Base-by-base conservation (phyloP, 2,797 vertebrate genomes). In the Girardinus metallicus region DNA sequence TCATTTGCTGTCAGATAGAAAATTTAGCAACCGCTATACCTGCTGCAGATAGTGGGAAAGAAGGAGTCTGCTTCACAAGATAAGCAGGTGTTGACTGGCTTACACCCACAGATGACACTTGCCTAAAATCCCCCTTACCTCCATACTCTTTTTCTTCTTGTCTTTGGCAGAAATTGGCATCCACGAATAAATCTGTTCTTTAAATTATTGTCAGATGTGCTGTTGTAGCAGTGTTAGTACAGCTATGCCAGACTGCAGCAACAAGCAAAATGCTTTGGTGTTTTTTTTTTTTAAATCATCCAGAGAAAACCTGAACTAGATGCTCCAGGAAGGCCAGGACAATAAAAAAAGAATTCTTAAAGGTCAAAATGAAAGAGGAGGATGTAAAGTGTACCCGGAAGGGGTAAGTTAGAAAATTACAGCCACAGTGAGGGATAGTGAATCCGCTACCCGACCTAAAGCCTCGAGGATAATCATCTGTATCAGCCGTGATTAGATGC, bases 401-500 rank as follows among this genome's bases (percentile, higher is more conserved):
- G 77, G 36, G 51, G 31, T 0, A 7, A 76, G 78, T 74, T 82
- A 64, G 6, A 44, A 74, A 81, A 62, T 82, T 70, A 43, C 72
- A 10, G 68, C 80, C 16, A 75, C 72, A 74, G 53, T 15, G 36
- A 74, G 73, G 66, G 47, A 43, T 77, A 73, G 71, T 0, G 41
- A 80, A 47, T 26, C 7, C 81, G 31, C 31, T 74, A 12, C 43
- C 31, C 3, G 78, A 79, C 78, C 77, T 41, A 49, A 53, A 46
- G 43, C 62, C 21, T 51, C 1, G 9, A 18, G 51, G 84, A 74
- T 81, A 81, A 88, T 85, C 68, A 73, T 49, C 12, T 8, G 80
- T 31, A 80, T 88, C 84, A 26, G 73, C 84, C 66, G 7, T 88
- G 82, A 87, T 82, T 87, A 80, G 76, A 82, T 16, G 44, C 34